Base-by-base conservation (phyloP, 1,140 invertebrate species). In the Proctacanthus coquilletti region DNA sequence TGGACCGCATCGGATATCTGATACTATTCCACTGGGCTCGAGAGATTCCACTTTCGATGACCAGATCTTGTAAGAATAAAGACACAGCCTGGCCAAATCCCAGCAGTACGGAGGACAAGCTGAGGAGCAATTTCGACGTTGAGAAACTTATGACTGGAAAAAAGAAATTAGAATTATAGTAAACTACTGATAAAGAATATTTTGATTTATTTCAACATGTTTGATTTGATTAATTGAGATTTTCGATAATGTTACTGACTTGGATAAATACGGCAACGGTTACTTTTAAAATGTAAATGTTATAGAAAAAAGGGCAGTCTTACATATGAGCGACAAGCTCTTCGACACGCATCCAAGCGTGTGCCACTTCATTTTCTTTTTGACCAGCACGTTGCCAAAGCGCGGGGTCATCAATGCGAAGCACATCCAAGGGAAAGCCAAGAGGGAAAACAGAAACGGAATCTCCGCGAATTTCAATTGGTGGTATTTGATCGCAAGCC, bases 391-490 rank as follows among this genome's bases (percentile, higher is more conserved):
- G 2, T 44, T 47, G 0, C 55, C 55, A 29, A 58, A 58, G 5
- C 55, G 51, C 2, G 55, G 55, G 18, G 55, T 58, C 55, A 58
- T 58, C 42, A 58, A 41, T 2, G 55, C 53, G 38, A 58, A 58
- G 42, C 55, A 58, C 55, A 58, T 58, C 55, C 55, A 58, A 8
- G 55, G 55, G 18, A 58, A 58, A 18, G 55, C 55, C n/a, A 58
- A 40, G 29, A 58, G 42, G 4, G 55, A 58, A 34, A 53, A 58
- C n/a, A 58, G 45, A 15, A 58, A 58, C 5, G 55, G 55, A n/a
- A 58, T 58, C 29, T 58, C 55, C 9, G 55, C 55, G 18, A 53
- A 55, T 20, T 58, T 58, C 10, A 58, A 32, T 0, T 56, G 47
- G 43, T 58, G 55, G 23, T 56, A 53, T 18, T 44, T 52, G 0